Percentiles rank a stretch among this genome's conserved stretches.
Evolutionary conservation across 2,797 vertebrate species (phyloP).

Genomic region (Catharus ustulatus): DNA sequence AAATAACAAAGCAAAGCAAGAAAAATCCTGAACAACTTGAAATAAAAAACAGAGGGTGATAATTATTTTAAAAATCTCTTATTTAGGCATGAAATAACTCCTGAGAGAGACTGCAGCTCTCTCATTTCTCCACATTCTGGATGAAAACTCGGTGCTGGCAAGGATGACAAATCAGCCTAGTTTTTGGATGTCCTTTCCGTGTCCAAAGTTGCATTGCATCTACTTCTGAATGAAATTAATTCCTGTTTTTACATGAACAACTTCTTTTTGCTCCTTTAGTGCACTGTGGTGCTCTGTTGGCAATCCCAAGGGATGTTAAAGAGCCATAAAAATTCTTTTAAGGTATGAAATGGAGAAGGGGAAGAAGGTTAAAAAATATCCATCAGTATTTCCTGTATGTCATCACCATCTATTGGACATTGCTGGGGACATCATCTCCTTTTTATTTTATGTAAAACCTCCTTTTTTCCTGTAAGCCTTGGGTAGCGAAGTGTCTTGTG

Average conservation of each 20-base stretch:
- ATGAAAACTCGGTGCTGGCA: not conserved
- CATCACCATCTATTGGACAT: not conserved
- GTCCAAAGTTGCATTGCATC: not conserved
- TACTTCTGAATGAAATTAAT: not conserved
- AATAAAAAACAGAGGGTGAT: not conserved
- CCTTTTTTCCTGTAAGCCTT: not conserved
- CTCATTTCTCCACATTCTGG: not conserved
- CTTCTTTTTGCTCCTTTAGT: not conserved
- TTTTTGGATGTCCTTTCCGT: not conserved
- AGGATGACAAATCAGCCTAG: rapidly evolving
- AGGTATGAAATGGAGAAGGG: not conserved
- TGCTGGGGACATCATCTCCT: not conserved
- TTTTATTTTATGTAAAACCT: not conserved
- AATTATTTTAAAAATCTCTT: not conserved
- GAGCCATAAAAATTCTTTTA: not conserved
- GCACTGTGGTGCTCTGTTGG: rapidly evolving
- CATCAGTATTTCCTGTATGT: not conserved
- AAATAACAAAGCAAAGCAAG: not conserved
- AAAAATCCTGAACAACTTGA: too few species aligned
- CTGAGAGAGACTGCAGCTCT: not conserved
- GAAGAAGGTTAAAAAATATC: not conserved
- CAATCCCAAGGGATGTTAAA: not conserved
- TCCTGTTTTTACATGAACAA: rapidly evolving
- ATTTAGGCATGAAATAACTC: not conserved
- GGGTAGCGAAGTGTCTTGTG: not conserved